Conservation (phyloP, 2,113 vertebrate genomes). For the Misgurnus mizolepis region DNA sequence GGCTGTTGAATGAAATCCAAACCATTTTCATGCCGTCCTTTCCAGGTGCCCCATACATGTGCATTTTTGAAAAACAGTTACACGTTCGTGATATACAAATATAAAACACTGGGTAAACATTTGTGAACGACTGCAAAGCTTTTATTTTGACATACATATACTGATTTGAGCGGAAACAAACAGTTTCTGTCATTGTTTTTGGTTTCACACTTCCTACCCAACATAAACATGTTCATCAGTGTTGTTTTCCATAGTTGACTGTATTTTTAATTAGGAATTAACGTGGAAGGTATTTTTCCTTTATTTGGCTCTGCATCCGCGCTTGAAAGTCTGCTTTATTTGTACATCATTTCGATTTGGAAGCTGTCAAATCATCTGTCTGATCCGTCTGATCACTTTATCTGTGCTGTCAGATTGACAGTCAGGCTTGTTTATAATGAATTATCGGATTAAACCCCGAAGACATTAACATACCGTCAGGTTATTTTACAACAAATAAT, state of each 20-base stretch:
- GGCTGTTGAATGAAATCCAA: no score
- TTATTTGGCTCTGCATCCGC: not conserved
- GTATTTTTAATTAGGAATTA: not conserved
- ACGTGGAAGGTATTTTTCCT: conserved; percentile 4
- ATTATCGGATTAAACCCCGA: not conserved
- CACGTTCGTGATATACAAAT: no score
- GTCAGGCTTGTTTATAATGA: not conserved
- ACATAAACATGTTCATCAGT: not conserved
- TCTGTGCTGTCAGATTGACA: conserved; percentile 1
- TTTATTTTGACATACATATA: not conserved
- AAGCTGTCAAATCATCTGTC: not conserved
- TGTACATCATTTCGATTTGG: not conserved
- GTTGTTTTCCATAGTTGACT: not conserved
- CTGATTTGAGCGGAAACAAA: not conserved
- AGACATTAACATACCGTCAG: not conserved
- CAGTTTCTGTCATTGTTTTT: not conserved
- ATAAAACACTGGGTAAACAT: not conserved
- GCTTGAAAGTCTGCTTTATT: not conserved
- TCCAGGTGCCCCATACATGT: no score
- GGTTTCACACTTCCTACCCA: not conserved
- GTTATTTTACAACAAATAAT: no score
- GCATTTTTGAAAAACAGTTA: no score
- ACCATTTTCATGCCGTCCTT: no score
- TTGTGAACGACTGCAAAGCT: not conserved
- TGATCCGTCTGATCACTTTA: no score